Percentiles rank a stretch among this genome's conserved stretches.
phyloP scores from a whole-genome alignment of 1,140 invertebrate species.

The Meloidogyne exigua region DNA sequence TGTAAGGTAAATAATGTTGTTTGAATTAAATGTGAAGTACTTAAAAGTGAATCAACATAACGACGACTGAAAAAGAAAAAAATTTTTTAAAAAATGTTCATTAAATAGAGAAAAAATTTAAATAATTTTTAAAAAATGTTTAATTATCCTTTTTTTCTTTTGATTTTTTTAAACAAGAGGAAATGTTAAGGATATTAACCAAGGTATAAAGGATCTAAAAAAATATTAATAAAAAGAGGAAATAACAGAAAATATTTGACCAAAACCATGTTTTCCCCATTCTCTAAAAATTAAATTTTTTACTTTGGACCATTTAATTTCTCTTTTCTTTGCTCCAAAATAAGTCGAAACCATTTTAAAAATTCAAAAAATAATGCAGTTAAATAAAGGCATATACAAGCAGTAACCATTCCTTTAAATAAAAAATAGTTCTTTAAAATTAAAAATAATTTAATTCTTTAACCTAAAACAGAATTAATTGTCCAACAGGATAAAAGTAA shows the following conservation, averaged over 20 bases:
- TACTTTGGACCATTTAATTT: conserved; percentile 13
- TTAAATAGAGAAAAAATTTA: no score
- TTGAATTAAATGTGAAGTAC: conserved; percentile 74
- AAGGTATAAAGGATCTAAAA: no score
- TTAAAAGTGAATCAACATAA: conserved; percentile 35
- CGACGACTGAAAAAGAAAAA: conserved; percentile 10
- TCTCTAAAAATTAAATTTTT: background rate
- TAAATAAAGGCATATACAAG: conserved; percentile 38
- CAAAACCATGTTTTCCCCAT: background rate
- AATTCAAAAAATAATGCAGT: conserved; percentile 33
- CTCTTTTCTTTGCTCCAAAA: conserved; percentile 25
- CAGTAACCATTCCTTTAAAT: conserved; percentile 37
- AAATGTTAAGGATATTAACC: no score
- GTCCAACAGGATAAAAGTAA: conserved; percentile 45
- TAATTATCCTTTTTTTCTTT: no score
- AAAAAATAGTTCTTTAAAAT: no score
- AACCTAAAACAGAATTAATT: conserved; percentile 37
- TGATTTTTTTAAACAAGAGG: no score
- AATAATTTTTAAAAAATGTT: no score
- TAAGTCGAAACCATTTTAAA: conserved; percentile 36
- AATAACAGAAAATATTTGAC: no score
- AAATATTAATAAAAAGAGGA: no score
- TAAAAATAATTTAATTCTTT: background rate
- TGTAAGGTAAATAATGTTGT: conserved; percentile 84
- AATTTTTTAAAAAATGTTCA: no score